Evolutionary conservation across 2,888 invertebrate genomes (phyloP).

Genomic region (Dynastes hyllus): DNA sequence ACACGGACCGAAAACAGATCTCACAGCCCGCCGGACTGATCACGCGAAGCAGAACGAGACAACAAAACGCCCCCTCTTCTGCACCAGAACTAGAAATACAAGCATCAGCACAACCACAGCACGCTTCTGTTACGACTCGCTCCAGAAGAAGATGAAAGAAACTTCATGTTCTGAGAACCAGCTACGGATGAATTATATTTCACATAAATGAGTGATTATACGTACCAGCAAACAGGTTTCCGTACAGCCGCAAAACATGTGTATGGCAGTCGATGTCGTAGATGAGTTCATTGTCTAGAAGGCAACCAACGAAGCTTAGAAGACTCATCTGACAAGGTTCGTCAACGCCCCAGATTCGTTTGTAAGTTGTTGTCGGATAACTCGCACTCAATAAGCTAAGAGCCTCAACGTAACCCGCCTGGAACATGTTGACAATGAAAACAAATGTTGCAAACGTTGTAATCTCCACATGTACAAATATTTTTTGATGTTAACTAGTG

Average conservation of each 20-base stretch:
- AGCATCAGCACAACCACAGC: too few species aligned
- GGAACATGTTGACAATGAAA: slow-evolving; percentile 25
- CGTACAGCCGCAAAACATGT: slow-evolving; percentile 72
- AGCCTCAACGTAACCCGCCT: slow-evolving; percentile 81
- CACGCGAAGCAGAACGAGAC: too few species aligned
- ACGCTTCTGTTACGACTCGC: too few species aligned
- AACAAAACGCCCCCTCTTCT: too few species aligned
- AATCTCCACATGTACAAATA: background rate
- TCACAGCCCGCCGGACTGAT: too few species aligned
- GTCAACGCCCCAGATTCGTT: slow-evolving; percentile 77
- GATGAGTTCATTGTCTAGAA: slow-evolving; percentile 73
- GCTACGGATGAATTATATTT: too few species aligned
- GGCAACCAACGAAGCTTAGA: slow-evolving; percentile 66
- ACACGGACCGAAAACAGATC: too few species aligned
- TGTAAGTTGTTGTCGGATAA: slow-evolving; percentile 81
- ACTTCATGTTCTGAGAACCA: too few species aligned
- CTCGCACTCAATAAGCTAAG: slow-evolving; percentile 78
- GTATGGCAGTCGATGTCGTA: slow-evolving; percentile 74
- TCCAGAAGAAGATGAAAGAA: too few species aligned
- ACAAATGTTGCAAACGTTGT: background rate
- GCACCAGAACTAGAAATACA: too few species aligned
- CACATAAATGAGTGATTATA: background rate
- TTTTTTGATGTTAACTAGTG: background rate
- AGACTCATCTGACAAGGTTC: slow-evolving; percentile 63
- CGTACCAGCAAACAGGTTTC: slow-evolving; percentile 75